Conservation (phyloP, 2,797 vertebrate genomes). For the Acanthis flammea region DNA sequence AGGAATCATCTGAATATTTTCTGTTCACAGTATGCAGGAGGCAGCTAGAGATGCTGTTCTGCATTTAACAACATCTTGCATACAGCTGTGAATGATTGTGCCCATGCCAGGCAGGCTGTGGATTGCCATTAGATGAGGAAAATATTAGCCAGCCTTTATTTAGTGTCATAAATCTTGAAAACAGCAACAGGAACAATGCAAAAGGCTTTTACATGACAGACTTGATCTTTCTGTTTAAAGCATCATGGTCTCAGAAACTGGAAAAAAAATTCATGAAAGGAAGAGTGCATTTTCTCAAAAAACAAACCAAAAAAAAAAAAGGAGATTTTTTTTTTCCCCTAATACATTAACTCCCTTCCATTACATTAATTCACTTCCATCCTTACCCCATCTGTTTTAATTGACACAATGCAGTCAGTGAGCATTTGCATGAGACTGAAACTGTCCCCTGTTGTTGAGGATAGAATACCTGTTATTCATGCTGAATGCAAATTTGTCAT, state of each 20-base stretch:
- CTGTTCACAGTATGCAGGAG: background rate
- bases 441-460: background rate
- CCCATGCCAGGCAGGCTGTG: constrained; percentile 32
- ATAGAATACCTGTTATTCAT: background rate
- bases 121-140: constrained; percentile 16
- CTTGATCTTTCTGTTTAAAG: background rate
- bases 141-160: constrained; percentile 42
- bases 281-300: background rate
- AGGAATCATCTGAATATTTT: constrained; percentile 24
- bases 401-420: background rate
- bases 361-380: background rate
- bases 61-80: constrained; percentile 43
- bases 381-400: background rate
- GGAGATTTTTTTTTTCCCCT: background rate
- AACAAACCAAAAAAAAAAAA: background rate
- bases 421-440: background rate
- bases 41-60: constrained; percentile 22
- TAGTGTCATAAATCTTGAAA: constrained; percentile 48
- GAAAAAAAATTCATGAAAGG: background rate
- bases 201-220: background rate
- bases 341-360: background rate
- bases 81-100: constrained; percentile 58
- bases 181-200: constrained; percentile 1
- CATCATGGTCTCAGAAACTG: background rate
- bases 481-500: background rate